phyloP scores from a whole-genome alignment of 2,888 invertebrate species.

The Cerceris rybyensis region DNA sequence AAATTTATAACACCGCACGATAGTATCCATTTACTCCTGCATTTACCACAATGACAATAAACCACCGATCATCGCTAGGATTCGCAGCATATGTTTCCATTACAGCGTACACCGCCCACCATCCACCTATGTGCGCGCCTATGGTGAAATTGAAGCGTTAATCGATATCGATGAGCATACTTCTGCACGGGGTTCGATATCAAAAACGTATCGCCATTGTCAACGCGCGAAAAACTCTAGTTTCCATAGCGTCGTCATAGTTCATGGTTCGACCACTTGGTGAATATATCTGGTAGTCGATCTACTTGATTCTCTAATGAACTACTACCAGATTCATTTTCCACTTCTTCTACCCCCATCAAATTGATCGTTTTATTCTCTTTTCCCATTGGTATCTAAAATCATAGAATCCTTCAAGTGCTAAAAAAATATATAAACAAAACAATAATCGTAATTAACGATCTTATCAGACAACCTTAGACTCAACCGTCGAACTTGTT shows the following conservation, averaged over 20 bases:
- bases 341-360: too few relatives aligned
- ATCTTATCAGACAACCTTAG: not conserved
- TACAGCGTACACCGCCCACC: conserved; percentile 12
- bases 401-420: too few relatives aligned
- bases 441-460: too few relatives aligned
- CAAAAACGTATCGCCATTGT: conserved; percentile 5
- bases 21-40: conserved; percentile 34
- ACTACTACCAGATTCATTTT: too few relatives aligned
- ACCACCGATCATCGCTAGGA: conserved; percentile 42
- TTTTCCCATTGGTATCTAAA: too few relatives aligned
- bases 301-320: too few relatives aligned
- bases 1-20: conserved; percentile 26
- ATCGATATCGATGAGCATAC: conserved; percentile 44
- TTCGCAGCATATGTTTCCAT: conserved; percentile 41
- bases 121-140: not conserved
- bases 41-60: conserved; percentile 46
- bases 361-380: too few relatives aligned
- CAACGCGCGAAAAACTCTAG: not conserved
- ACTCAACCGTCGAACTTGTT: not conserved
- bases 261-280: too few relatives aligned
- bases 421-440: too few relatives aligned
- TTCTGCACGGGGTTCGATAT: not conserved
- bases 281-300: too few relatives aligned
- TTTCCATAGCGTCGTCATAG: not conserved
- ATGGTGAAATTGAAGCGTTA: conserved; percentile 35